These are phyloP conservation scores for Macroteleia sp. DNA, from an alignment of 2,888 invertebrate species.

Conservation along the genomic window DNA sequence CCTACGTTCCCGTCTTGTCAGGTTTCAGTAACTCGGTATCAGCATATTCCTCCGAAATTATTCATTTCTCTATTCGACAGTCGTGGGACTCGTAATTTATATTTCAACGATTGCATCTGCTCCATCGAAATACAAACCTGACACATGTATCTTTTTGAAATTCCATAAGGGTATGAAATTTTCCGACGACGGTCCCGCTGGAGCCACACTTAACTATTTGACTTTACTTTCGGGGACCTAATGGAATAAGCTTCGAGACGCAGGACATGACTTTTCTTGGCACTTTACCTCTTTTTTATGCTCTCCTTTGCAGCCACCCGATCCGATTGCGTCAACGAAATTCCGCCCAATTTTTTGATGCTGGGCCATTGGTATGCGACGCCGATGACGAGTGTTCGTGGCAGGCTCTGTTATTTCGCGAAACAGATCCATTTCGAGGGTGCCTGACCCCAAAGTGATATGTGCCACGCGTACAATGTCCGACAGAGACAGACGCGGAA, in stretches of 20 bases:
- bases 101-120: conserved; percentile 48
- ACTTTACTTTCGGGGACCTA: conserved; percentile 24
- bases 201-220: conserved; percentile 54
- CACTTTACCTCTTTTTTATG: conserved; percentile 19
- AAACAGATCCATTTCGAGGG: conserved; percentile 82
- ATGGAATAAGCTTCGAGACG: conserved; percentile 43
- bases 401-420: conserved; percentile 81
- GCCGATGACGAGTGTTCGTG: conserved; percentile 77
- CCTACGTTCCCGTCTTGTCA: conserved; percentile 36
- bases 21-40: conserved; percentile 37
- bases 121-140: conserved; percentile 4
- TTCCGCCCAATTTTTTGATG: too few species aligned
- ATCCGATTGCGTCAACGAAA: conserved; percentile 45
- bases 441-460: conserved; percentile 82
- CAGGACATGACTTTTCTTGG: conserved; percentile 31
- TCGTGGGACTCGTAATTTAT: conserved; percentile 40
- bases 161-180: conserved; percentile 40
- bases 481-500: too few species aligned
- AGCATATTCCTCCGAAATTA: conserved; percentile 45
- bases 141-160: conserved; percentile 20
- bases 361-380: conserved; percentile 77
- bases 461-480: conserved; percentile 80
- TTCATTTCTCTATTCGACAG: conserved; percentile 42
- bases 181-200: conserved; percentile 27
- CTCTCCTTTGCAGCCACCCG: conserved; percentile 18